These are phyloP conservation scores for Reinhardtius hippoglossoides DNA, from an alignment of 2,113 vertebrate genomes.

Conservation along the genomic window DNA sequence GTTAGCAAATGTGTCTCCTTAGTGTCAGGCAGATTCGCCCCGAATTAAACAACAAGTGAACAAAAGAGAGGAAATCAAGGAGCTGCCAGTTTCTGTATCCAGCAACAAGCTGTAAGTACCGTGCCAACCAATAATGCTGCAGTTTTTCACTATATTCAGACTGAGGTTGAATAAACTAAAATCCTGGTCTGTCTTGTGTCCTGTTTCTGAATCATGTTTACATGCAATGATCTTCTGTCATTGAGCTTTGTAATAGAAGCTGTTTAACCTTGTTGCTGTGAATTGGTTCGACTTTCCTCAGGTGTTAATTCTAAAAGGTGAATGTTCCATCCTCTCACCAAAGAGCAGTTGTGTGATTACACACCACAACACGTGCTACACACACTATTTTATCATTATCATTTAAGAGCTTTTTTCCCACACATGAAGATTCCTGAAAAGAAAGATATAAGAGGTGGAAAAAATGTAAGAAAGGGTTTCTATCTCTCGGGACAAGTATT, in stretches of 20 bases:
- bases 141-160: slow-evolving; percentile 10
- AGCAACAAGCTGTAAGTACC: slow-evolving; percentile 18
- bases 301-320: slow-evolving; percentile 43
- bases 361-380: slow-evolving; percentile 3
- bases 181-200: slow-evolving; percentile 16
- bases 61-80: slow-evolving; percentile 43
- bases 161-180: slow-evolving; percentile 28
- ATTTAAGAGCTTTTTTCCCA: background rate
- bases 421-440: background rate
- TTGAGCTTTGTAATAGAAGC: slow-evolving; percentile 43
- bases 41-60: slow-evolving; percentile 36
- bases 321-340: slow-evolving; percentile 26
- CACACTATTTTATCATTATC: too few species aligned
- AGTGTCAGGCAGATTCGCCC: slow-evolving; percentile 29
- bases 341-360: slow-evolving; percentile 7
- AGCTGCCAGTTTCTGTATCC: background rate
- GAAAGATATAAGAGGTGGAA: background rate
- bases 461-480: background rate
- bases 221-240: slow-evolving; percentile 17
- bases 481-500: background rate
- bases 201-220: slow-evolving; percentile 30
- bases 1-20: slow-evolving; percentile 57
- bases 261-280: slow-evolving; percentile 52
- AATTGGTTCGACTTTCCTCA: slow-evolving; percentile 43
- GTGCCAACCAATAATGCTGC: slow-evolving; percentile 16